Evolutionary conservation across 2,888 invertebrate species (phyloP), one percentile per base, ranked within the genome.

Genomic region (Nephrotoma guestfalica): DNA sequence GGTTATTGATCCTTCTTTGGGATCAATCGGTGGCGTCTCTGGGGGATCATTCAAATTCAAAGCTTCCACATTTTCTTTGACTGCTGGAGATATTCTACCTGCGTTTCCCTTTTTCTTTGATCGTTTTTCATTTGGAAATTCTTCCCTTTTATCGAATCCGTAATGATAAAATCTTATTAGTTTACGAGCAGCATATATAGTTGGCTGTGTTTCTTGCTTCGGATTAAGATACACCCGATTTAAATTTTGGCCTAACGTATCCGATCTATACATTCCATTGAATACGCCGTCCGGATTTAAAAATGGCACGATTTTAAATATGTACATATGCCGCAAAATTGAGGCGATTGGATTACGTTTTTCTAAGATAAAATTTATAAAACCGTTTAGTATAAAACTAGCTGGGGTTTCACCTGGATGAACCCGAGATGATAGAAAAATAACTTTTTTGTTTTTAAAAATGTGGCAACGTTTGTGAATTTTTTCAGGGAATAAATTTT

Each of bases 351-450:
- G 94, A 90, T 97, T 97, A 87, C 95, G 94, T 43, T 94, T 93
- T 87, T 93, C 94, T 18, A 97, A 91, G 83, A 98, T 92, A 84
- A 97, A 94, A 90, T 96, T 95, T 6, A 98, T 92, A 89, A 97
- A 95, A 0, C 98, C 98, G 90, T 97, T 97, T 91, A 97, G 95
- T 13, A 97, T 97, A 91, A 96, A 97, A 91, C 96, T 97, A 0
- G 97, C 96, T 0, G 97, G 97, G 0, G 97, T 97, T 92, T 98
- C 98, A 1, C 97, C 97, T 13, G 97, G 97, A 91, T 98, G 98
- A 86, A 98, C 97, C 87, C 98, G 93, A 4, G 97, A 97, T 87
- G 96, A 97, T 89, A 98, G 92, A 90, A 97, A 95, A 89, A 97
- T 95, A 6, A 97, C 96, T 94, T 97, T 96, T 92, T 97, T 96